phyloP scores from a whole-genome alignment of 2,113 vertebrate species.

The Edolisoma coerulescens region DNA sequence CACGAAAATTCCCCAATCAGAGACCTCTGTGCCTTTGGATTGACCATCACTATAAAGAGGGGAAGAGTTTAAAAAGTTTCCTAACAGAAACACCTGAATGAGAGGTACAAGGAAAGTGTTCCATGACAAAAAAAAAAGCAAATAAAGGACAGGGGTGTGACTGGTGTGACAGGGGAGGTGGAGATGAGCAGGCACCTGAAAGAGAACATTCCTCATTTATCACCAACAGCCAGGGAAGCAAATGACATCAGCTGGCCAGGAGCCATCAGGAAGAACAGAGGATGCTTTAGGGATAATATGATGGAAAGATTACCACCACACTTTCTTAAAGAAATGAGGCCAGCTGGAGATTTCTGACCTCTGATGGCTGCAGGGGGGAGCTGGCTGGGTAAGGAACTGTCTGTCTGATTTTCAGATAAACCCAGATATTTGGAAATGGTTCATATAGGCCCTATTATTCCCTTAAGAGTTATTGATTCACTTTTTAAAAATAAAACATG shows the following conservation, averaged over 20 bases:
- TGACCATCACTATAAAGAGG: not conserved
- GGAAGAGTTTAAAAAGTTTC: not conserved
- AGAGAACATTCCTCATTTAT: not conserved
- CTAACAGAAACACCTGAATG: not conserved
- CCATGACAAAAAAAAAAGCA: fast-evolving
- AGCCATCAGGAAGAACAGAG: not conserved
- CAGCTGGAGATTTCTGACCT: slow-evolving; percentile 37
- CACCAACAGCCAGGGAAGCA: not conserved
- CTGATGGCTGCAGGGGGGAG: not conserved
- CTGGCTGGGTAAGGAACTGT: not conserved
- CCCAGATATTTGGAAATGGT: not conserved
- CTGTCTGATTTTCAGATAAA: not conserved
- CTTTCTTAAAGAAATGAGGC: slow-evolving; percentile 67
- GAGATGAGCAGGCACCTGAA: not conserved
- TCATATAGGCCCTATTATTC: not conserved
- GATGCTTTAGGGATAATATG: slow-evolving; percentile 47
- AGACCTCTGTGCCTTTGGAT: not conserved
- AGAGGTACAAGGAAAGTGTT: not conserved
- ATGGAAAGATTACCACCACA: slow-evolving; percentile 54
- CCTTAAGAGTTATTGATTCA: not conserved
- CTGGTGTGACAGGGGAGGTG: not conserved
- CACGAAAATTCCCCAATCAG: not conserved
- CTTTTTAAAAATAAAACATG: not conserved
- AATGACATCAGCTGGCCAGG: slow-evolving; percentile 32
- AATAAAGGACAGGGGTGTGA: not conserved